Evolutionary conservation across 2,888 invertebrate genomes (phyloP).

Genomic region (Stenodema calcarata): DNA sequence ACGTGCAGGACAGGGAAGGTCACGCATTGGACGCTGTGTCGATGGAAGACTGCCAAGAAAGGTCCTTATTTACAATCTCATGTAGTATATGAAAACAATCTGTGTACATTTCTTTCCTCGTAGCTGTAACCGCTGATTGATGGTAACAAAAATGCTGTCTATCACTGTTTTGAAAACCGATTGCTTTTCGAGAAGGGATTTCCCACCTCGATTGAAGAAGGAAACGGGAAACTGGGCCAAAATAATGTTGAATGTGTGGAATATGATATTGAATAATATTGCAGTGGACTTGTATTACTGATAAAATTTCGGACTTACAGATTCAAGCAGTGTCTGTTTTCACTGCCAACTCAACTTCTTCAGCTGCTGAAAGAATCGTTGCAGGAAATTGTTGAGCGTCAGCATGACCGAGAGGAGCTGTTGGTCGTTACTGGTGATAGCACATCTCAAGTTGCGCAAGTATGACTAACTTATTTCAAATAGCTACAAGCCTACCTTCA

Average conservation of each 20-base stretch:
- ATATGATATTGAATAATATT: too few relatives aligned
- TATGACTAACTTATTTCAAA: not conserved
- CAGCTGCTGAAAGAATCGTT: slow-evolving; percentile 6
- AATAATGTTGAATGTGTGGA: too few relatives aligned
- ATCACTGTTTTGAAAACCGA: too few relatives aligned
- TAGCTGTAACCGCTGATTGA: too few relatives aligned
- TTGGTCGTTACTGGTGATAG: slow-evolving; percentile 29
- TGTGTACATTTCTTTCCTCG: too few relatives aligned
- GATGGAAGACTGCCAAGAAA: not conserved
- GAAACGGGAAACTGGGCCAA: too few relatives aligned
- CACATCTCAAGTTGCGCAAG: not conserved
- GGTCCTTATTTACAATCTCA: not conserved
- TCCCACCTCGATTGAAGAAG: too few relatives aligned
- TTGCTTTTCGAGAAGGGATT: too few relatives aligned
- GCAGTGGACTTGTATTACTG: too few relatives aligned
- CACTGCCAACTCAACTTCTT: slow-evolving; percentile 30
- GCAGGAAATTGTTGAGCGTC: not conserved
- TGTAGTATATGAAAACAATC: too few relatives aligned
- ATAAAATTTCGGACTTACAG: not conserved
- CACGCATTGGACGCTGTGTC: slow-evolving; percentile 25
- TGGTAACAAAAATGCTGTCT: too few relatives aligned
- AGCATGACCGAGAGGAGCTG: not conserved
- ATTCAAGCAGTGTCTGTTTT: slow-evolving; percentile 21
- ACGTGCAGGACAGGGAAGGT: not conserved
- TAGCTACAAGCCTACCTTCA: too few relatives aligned